phyloP scores from a whole-genome alignment of 2,888 invertebrate genomes.

The Sceliomorpha sp. region DNA sequence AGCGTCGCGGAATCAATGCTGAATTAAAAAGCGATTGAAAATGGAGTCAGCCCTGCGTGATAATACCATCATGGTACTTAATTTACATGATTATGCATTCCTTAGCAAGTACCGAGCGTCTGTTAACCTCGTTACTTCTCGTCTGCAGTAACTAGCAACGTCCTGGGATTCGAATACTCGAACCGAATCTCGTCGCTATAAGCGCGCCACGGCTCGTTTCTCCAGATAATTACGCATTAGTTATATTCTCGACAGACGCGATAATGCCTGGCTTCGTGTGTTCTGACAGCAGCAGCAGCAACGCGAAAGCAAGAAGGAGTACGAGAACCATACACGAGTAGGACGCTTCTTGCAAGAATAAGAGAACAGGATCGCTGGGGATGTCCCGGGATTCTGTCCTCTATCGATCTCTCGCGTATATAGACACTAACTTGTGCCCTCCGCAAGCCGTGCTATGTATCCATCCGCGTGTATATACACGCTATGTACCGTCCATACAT shows the following conservation, averaged over 20 bases:
- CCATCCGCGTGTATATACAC: slow-evolving; percentile 53
- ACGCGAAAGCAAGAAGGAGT: slow-evolving; percentile 58
- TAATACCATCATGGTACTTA: slow-evolving; percentile 42
- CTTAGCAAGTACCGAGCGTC: slow-evolving; percentile 47
- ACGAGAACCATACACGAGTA: slow-evolving; percentile 64
- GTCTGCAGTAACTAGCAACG: slow-evolving; percentile 49
- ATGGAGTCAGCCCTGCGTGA: slow-evolving; percentile 25
- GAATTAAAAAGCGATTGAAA: slow-evolving; percentile 42
- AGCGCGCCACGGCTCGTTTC: slow-evolving; percentile 52
- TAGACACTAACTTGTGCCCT: slow-evolving; percentile 78
- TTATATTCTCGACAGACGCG: slow-evolving; percentile 53
- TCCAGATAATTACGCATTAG: slow-evolving; percentile 56
- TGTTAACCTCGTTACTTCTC: slow-evolving; percentile 52
- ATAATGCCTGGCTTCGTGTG: slow-evolving; percentile 54
- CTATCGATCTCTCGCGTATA: slow-evolving; percentile 78
- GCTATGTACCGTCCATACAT: background rate
- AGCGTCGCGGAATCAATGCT: slow-evolving; percentile 16
- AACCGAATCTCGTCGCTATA: slow-evolving; percentile 50
- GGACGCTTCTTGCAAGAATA: slow-evolving; percentile 79
- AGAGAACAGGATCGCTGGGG: slow-evolving; percentile 79
- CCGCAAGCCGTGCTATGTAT: slow-evolving; percentile 74
- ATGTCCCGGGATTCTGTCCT: slow-evolving; percentile 80
- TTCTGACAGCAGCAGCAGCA: slow-evolving; percentile 55
- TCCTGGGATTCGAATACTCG: slow-evolving; percentile 52
- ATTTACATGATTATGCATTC: slow-evolving; percentile 55